phyloP scores from a whole-genome alignment of 2,797 vertebrate genomes.

The Falco columbarius region DNA sequence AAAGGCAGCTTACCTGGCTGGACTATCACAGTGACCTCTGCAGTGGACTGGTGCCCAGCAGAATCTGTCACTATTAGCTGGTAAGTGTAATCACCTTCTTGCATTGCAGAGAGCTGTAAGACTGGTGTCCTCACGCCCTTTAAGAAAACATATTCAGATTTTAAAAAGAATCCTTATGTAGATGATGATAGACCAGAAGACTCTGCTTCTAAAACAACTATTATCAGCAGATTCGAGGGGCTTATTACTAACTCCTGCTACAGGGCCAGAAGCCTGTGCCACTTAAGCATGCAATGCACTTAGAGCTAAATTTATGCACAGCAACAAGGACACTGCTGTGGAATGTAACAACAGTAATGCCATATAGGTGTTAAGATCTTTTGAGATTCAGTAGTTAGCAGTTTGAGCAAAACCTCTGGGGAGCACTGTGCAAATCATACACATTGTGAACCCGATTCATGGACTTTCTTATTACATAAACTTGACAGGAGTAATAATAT shows the following conservation, averaged over 20 bases:
- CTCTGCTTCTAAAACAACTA: background rate
- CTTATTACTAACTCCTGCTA: background rate
- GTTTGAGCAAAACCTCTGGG: background rate
- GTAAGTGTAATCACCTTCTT: slow-evolving; percentile 98
- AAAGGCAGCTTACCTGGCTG: slow-evolving; percentile 87
- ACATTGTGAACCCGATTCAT: background rate
- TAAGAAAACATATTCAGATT: background rate
- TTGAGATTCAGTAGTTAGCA: background rate
- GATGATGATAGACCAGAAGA: background rate
- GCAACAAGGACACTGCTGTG: background rate
- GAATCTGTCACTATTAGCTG: slow-evolving; percentile 96
- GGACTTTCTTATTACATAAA: background rate
- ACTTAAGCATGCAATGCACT: background rate
- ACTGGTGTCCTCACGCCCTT: slow-evolving; percentile 92
- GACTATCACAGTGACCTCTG: slow-evolving; percentile 95
- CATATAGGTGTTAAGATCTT: background rate
- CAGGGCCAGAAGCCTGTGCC: background rate
- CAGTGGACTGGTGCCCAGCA: slow-evolving; percentile 90
- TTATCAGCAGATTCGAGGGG: background rate
- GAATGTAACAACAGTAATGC: background rate
- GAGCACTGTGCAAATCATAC: background rate
- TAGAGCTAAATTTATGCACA: background rate
- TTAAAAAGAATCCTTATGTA: background rate
- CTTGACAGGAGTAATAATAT: background rate
- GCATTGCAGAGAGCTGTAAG: slow-evolving; percentile 94